These are phyloP conservation scores for Ditylenchus dipsaci DNA, from an alignment of 1,140 invertebrate genomes.

Conservation along the genomic window DNA sequence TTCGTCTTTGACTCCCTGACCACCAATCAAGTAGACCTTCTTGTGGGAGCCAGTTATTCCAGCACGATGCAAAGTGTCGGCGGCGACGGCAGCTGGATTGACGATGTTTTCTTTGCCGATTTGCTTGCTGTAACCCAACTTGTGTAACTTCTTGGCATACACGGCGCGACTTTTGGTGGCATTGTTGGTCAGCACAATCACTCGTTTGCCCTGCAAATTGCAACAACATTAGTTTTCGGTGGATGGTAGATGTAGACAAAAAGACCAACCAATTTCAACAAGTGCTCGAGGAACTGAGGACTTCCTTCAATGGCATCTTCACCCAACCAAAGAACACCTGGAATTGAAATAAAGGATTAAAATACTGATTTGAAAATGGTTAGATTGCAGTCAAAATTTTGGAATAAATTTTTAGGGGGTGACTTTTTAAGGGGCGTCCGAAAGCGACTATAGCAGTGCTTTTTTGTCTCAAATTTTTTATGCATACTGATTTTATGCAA, in stretches of 20 bases:
- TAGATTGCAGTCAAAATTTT: neutral
- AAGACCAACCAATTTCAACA: conserved; percentile 13
- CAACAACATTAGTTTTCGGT: neutral
- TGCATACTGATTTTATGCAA: too few relatives aligned
- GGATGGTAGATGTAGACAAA: neutral
- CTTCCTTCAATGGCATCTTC: conserved; percentile 50
- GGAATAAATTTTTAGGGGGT: too few relatives aligned
- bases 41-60: conserved; percentile 39
- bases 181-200: conserved; percentile 56
- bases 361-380: neutral
- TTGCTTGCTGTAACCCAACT: conserved; percentile 42
- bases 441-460: too few relatives aligned
- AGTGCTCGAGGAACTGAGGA: conserved; percentile 44
- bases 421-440: too few relatives aligned
- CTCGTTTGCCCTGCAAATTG: conserved; percentile 25
- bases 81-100: conserved; percentile 55
- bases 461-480: too few relatives aligned
- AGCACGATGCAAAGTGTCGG: conserved; percentile 41
- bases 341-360: conserved; percentile 7
- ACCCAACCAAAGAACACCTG: conserved; percentile 53
- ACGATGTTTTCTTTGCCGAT: conserved; percentile 41
- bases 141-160: conserved; percentile 52
- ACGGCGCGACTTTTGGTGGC: conserved; percentile 54
- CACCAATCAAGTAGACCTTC: conserved; percentile 57
- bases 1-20: conserved; percentile 58